Evolutionary conservation across 2,797 vertebrate genomes (phyloP).

Genomic region (Pyrocephalus nanus): DNA sequence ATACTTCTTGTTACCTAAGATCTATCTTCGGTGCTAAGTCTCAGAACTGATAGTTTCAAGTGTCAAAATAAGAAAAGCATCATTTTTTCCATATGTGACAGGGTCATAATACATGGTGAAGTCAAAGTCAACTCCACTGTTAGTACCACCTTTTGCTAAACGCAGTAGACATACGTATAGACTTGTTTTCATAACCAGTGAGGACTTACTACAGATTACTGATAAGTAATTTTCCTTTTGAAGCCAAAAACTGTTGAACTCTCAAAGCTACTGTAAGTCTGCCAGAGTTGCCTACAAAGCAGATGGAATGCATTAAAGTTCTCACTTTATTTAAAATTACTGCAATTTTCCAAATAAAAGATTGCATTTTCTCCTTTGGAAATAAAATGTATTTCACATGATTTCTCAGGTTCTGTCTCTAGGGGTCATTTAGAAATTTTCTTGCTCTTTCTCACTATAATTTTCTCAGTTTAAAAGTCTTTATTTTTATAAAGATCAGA

Average conservation of each 20-base stretch:
- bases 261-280: constrained; percentile 40
- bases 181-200: constrained; percentile 14
- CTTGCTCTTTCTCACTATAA: constrained; percentile 26
- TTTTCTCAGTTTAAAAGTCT: constrained; percentile 13
- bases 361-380: constrained; percentile 47
- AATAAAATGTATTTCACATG: constrained; percentile 42
- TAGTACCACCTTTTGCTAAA: constrained; percentile 15
- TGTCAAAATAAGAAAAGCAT: constrained; percentile 15
- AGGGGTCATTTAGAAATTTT: constrained; percentile 38
- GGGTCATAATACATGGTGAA: not conserved
- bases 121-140: not conserved
- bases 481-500: constrained; percentile 5
- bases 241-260: constrained; percentile 53
- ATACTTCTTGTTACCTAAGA: not conserved
- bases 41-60: not conserved
- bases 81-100: constrained; percentile 15
- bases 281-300: constrained; percentile 59
- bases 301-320: constrained; percentile 71
- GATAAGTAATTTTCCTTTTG: constrained; percentile 33
- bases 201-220: constrained; percentile 15
- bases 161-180: constrained; percentile 4
- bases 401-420: constrained; percentile 51
- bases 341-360: constrained; percentile 73
- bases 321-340: constrained; percentile 67
- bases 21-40: not conserved